Base-by-base conservation (phyloP, 2,113 vertebrate genomes). In the Microcebus murinus region DNA sequence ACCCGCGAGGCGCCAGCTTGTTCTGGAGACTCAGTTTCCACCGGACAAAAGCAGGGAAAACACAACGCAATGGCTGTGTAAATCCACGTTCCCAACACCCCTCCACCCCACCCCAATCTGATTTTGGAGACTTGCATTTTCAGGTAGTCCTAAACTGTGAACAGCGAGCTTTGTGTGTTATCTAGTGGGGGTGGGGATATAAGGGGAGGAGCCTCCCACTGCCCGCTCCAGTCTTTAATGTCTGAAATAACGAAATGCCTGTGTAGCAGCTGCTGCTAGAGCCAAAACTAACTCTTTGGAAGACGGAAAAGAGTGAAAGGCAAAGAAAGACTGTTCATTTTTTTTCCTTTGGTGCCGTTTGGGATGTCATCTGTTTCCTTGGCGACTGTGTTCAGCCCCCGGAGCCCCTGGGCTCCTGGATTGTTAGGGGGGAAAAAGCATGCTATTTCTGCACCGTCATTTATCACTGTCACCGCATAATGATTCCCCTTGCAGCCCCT, bases 381-480 rank as follows among this genome's bases (percentile, higher is more conserved):
- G 99, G 99, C 98, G 99, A 99, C 99, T 99, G 99, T 98, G 99
- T 98, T 99, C 99, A 99, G 99, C 99, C 99, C 99, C 99, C 98
- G 98, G 99, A 99, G 99, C 99, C 99, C 99, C 99, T 99, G 99
- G 99, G 99, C 99, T 98, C 98, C 98, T 96, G 99, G 99, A 99
- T 99, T 99, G 99, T 99, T 99, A 98, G 99, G 98, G 99, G 99
- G 98, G 99, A 98, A 99, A 98, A 98, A 98, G 98, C 98, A 98
- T 98, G 99, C 99, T 99, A 99, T 99, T 99, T 99, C 99, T 99
- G 99, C 99, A 99, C 99, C 98, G 98, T 99, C 99, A 99, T 99
- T 99, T 99, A 99, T 99, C 99, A 99, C 99, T 99, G 99, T 99
- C 99, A 99, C 98, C 98, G 99, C 99, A 99, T 99, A 99, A 99